Evolutionary conservation across 2,113 vertebrate genomes (phyloP).

Genomic region (Nycticryphes semicollaris): DNA sequence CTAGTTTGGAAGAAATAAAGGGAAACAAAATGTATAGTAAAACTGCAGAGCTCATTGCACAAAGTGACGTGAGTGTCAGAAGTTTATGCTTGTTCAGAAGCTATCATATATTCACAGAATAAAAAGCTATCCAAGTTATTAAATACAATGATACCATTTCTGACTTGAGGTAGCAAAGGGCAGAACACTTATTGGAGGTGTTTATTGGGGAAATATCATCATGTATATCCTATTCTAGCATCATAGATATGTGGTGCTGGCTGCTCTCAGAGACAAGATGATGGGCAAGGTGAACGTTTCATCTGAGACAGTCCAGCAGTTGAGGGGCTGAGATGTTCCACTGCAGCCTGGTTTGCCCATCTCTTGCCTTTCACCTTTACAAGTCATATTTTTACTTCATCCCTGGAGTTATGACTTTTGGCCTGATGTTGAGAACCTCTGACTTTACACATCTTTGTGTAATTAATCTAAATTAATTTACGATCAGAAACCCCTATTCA

Average conservation of each 20-base stretch:
- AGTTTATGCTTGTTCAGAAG: not conserved
- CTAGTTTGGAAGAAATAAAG: not conserved
- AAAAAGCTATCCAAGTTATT: not conserved
- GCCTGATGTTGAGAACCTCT: not conserved
- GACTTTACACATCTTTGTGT: not conserved
- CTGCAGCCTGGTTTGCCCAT: not conserved
- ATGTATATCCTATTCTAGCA: not conserved
- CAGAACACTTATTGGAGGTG: not conserved
- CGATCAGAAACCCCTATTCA: not conserved
- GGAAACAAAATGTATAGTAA: not conserved
- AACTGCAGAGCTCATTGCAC: not conserved
- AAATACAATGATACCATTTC: not conserved
- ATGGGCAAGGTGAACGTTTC: accelerated
- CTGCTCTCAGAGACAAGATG: not conserved
- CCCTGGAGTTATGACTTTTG: not conserved
- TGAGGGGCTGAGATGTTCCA: not conserved
- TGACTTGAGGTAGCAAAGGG: not conserved
- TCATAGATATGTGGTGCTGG: not conserved
- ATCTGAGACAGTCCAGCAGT: not conserved
- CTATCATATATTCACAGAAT: not conserved
- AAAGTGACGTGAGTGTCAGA: accelerated
- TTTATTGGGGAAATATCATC: not conserved
- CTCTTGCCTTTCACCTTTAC: not conserved
- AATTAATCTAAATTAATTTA: not conserved
- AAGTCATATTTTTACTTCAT: not conserved